Conservation (phyloP, 2,113 vertebrate genomes). For the Dolichallabes microphthalmus region DNA sequence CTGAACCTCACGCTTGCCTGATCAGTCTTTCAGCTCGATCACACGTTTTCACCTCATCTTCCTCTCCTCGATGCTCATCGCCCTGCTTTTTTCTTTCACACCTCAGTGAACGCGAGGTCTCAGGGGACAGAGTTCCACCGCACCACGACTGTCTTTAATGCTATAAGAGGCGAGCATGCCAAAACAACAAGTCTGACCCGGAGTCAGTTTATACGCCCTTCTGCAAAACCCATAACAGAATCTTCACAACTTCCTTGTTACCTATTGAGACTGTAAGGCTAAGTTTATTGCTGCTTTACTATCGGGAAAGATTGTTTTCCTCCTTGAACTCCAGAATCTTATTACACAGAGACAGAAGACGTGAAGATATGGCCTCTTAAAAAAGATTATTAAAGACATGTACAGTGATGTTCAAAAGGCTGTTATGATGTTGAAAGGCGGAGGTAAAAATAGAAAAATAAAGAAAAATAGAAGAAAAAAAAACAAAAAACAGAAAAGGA, state of each 20-base stretch:
- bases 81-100: constrained; percentile 49
- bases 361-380: background rate
- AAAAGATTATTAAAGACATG: background rate
- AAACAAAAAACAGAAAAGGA: background rate
- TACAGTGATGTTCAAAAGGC: background rate
- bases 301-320: constrained; percentile 19
- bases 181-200: background rate
- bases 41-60: constrained; percentile 52
- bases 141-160: background rate
- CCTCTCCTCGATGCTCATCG: constrained; percentile 41
- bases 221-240: background rate
- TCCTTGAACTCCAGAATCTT: background rate
- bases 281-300: background rate
- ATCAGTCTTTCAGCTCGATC: constrained; percentile 45
- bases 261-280: background rate
- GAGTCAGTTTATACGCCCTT: background rate
- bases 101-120: constrained; percentile 37
- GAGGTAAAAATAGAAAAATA: background rate
- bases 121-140: constrained; percentile 38
- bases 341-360: background rate
- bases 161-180: background rate
- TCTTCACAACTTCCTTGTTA: background rate
- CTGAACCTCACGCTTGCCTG: constrained; percentile 54
- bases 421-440: background rate
- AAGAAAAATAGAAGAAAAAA: background rate